These are phyloP conservation scores for Brachionus koreanus DNA, from an alignment of 1,140 invertebrate genomes.

Conservation along the genomic window DNA sequence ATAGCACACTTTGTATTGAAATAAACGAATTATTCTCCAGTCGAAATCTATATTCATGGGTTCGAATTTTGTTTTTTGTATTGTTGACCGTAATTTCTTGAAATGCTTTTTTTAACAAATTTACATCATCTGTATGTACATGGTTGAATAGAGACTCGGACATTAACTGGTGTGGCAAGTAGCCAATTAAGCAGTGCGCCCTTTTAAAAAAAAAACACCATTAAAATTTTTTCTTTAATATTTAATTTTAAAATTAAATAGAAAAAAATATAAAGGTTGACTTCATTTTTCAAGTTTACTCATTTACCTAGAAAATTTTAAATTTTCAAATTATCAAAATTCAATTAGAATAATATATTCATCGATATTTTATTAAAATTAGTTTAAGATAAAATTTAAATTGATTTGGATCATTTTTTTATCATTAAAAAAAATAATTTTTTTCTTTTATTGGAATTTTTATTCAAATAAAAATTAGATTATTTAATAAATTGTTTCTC, in stretches of 20 bases:
- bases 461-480: no score
- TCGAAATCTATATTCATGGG: slow-evolving; percentile 18
- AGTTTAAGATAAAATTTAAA: no score
- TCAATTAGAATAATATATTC: no score
- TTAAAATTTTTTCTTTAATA: not conserved
- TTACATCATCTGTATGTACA: slow-evolving; percentile 42
- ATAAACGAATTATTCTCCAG: slow-evolving; percentile 16
- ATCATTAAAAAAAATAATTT: no score
- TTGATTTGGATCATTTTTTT: no score
- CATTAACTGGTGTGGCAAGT: slow-evolving; percentile 22
- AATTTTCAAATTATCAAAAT: no score
- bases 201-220: not conserved
- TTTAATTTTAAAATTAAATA: not conserved
- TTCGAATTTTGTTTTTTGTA: slow-evolving; percentile 36
- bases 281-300: no score
- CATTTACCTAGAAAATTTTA: no score
- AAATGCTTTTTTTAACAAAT: slow-evolving; percentile 39
- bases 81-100: slow-evolving; percentile 3
- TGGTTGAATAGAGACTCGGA: slow-evolving; percentile 39
- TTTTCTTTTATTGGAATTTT: no score
- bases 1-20: slow-evolving; percentile 16
- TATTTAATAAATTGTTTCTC: no score
- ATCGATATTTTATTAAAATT: no score
- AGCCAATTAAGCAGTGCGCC: not conserved
- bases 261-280: no score